Evolutionary conservation across 2,888 invertebrate genomes (phyloP).

Genomic region (Homarus gammarus): DNA sequence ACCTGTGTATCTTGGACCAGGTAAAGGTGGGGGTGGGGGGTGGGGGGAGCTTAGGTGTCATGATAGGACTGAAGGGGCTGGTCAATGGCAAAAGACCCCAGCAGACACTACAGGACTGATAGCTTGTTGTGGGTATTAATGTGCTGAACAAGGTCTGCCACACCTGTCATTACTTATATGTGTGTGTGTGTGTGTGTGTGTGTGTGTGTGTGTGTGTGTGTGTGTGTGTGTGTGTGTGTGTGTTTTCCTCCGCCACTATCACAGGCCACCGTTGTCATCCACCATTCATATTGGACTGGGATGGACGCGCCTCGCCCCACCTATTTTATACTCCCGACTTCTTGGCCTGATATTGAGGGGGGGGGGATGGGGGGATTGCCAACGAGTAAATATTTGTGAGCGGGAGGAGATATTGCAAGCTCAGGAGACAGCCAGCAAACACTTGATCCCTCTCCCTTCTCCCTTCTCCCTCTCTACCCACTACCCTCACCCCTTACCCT

Average conservation of each 20-base stretch:
- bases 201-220: neutral
- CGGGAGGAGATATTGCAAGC: neutral
- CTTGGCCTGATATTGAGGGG: neutral
- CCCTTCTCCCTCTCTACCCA: conserved; percentile 22
- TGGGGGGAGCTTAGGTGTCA: no score
- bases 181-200: no score
- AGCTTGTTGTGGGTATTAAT: no score
- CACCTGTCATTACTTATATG: no score
- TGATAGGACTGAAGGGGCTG: no score
- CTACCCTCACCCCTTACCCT: no score
- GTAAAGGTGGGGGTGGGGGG: no score
- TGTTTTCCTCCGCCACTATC: no score
- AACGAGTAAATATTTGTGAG: neutral
- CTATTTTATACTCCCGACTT: neutral
- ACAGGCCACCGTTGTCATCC: neutral
- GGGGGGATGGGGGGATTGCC: neutral
- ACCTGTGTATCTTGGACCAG: no score
- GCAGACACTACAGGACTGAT: no score
- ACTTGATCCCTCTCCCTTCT: neutral
- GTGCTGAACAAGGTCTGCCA: no score
- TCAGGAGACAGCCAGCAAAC: neutral
- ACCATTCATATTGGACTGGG: neutral
- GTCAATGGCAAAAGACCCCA: no score
- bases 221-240: neutral
- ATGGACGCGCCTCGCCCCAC: neutral